These are phyloP conservation scores for Sinocyclocheilus rhinocerous DNA, from an alignment of 2,113 vertebrate genomes.

Conservation along the genomic window DNA sequence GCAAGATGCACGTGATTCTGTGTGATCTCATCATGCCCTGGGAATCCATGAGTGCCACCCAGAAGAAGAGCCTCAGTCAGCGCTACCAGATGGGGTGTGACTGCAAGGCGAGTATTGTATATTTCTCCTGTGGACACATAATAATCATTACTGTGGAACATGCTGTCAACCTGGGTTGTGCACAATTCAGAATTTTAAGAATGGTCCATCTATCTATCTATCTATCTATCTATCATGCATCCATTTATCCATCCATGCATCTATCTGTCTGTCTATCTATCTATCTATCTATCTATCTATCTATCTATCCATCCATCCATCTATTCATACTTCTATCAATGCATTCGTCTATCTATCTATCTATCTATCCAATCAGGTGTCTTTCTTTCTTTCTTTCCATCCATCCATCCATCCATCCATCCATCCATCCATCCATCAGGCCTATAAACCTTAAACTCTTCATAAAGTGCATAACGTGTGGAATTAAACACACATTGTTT, in stretches of 20 bases:
- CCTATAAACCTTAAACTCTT: neutral
- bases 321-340: no score
- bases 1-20: constrained; percentile 92
- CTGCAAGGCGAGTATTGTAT: constrained; percentile 87
- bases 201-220: neutral
- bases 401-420: neutral
- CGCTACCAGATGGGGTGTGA: constrained; percentile 99
- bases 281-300: neutral
- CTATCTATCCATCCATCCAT: neutral
- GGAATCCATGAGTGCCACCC: constrained; percentile 91
- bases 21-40: constrained; percentile 95
- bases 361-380: neutral
- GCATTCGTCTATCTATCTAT: no score
- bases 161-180: no score
- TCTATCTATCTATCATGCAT: neutral
- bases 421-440: neutral
- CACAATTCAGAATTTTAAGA: neutral
- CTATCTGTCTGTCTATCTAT: neutral
- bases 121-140: neutral
- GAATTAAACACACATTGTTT: no score
- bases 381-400: neutral
- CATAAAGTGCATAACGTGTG: no score
- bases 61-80: constrained; percentile 98
- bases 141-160: constrained; percentile 2
- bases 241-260: neutral